These are phyloP conservation scores for Aldabrachelys gigantea DNA, from an alignment of 2,113 vertebrate species.

Conservation along the genomic window DNA sequence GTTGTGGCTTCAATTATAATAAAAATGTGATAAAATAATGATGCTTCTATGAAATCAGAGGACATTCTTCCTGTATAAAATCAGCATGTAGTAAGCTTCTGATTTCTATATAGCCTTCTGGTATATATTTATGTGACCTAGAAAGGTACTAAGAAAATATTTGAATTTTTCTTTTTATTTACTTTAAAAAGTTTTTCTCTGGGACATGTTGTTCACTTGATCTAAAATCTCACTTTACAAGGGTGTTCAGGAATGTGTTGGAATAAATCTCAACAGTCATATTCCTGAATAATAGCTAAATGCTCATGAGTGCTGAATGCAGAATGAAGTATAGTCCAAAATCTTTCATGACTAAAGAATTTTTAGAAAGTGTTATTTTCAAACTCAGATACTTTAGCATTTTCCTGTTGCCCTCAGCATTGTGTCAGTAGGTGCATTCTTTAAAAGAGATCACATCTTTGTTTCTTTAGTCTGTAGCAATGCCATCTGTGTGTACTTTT, in stretches of 20 bases:
- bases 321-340: slow-evolving; percentile 59
- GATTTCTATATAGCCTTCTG: slow-evolving; percentile 17
- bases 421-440: slow-evolving; percentile 69
- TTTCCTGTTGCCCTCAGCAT: slow-evolving; percentile 63
- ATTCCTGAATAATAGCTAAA: slow-evolving; percentile 64
- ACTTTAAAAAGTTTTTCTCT: slow-evolving; percentile 36
- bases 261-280: slow-evolving; percentile 68
- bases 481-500: slow-evolving; percentile 7
- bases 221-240: slow-evolving; percentile 72
- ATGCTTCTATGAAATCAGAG: slow-evolving; percentile 33
- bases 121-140: slow-evolving; percentile 43
- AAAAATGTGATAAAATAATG: slow-evolving; percentile 8
- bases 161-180: slow-evolving; percentile 7
- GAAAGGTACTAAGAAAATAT: slow-evolving; percentile 55
- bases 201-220: slow-evolving; percentile 69
- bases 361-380: slow-evolving; percentile 61
- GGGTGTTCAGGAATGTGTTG: slow-evolving; percentile 72
- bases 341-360: slow-evolving; percentile 16
- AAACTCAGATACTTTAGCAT: slow-evolving; percentile 22
- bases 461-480: slow-evolving; percentile 52
- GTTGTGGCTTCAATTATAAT: not conserved
- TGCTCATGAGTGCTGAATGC: slow-evolving; percentile 31
- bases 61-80: slow-evolving; percentile 15
- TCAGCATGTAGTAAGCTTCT: slow-evolving; percentile 8
- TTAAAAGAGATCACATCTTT: slow-evolving; percentile 47